Percentiles rank a stretch among this genome's conserved stretches.
Conservation (phyloP, 2,888 invertebrate genomes). For the Onchidella celtica region DNA sequence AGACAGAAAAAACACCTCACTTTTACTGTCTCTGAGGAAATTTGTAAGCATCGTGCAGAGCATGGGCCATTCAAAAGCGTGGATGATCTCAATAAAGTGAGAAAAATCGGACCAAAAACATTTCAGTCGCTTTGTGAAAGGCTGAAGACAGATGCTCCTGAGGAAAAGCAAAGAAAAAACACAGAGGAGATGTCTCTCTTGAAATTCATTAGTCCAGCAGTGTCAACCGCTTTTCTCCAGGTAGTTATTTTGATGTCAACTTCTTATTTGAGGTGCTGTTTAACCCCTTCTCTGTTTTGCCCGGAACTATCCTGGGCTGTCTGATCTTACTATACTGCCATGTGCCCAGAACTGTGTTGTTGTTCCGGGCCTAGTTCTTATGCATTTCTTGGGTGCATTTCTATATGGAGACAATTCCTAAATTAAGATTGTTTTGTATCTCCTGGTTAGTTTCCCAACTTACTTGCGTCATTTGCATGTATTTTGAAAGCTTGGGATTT, state of each 20-base stretch:
- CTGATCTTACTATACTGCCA: not conserved
- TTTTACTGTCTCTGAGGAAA: not conserved
- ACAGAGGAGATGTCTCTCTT: not conserved
- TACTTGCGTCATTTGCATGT: too few species aligned
- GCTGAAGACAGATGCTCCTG: not conserved
- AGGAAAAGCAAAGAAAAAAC: not conserved
- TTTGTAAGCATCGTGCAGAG: slow-evolving; percentile 20
- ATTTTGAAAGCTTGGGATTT: too few species aligned
- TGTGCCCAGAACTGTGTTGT: not conserved
- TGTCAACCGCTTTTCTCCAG: slow-evolving; percentile 2
- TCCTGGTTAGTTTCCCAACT: too few species aligned
- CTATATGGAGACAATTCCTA: too few species aligned
- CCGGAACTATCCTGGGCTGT: too few species aligned
- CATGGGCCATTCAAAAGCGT: slow-evolving; percentile 8
- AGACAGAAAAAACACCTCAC: slow-evolving; percentile 16
- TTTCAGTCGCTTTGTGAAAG: slow-evolving; percentile 8
- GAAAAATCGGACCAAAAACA: not conserved
- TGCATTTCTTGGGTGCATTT: too few species aligned
- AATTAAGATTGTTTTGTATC: too few species aligned
- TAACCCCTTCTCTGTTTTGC: too few species aligned
- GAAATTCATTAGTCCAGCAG: slow-evolving; percentile 6
- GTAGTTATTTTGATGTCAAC: too few species aligned
- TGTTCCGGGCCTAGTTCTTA: too few species aligned
- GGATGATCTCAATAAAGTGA: slow-evolving; percentile 17
- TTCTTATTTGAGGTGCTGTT: too few species aligned